A percentile compares a stretch with the other conserved stretches of the same genome.
Evolutionary conservation across 37 sponge, comb jelly and placozoan genomes (phyloP).

Genomic region (Ephydatia muelleri): DNA sequence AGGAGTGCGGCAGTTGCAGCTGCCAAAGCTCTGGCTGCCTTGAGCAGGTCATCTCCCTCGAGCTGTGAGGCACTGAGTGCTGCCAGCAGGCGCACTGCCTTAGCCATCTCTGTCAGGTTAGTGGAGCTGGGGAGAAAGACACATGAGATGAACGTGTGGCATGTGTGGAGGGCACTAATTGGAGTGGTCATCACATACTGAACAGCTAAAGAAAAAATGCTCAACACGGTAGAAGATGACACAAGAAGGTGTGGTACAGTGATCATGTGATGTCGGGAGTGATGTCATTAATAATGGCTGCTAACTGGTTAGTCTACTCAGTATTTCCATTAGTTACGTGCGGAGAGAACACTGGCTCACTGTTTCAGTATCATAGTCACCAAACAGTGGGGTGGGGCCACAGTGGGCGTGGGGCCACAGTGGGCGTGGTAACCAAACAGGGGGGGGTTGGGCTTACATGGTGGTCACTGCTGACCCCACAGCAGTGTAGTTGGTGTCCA

Average conservation of each 20-base stretch:
- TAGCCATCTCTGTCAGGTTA: slow-evolving; percentile 93
- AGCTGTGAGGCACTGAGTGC: slow-evolving; percentile 62
- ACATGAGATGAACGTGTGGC: not conserved
- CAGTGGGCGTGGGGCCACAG: too few species aligned
- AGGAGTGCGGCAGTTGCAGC: slow-evolving; percentile 91
- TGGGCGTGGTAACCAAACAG: not conserved
- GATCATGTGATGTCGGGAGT: too few species aligned
- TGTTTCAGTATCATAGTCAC: too few species aligned
- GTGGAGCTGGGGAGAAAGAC: slow-evolving; percentile 55
- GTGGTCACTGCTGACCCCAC: slow-evolving; percentile 93
- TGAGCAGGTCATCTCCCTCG: slow-evolving; percentile 82
- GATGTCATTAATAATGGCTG: too few species aligned
- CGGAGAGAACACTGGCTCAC: too few species aligned
- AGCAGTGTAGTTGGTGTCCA: slow-evolving; percentile 92
- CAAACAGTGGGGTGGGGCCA: too few species aligned
- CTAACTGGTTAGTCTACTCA: too few species aligned
- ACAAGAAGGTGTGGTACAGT: too few species aligned
- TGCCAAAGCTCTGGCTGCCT: slow-evolving; percentile 90
- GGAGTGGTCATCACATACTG: not conserved
- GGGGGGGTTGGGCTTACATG: slow-evolving; percentile 48
- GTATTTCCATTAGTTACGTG: not conserved
- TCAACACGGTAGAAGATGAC: too few species aligned
- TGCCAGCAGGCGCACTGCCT: slow-evolving; percentile 85
- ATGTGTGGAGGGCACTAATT: not conserved
- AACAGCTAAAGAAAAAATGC: not conserved